Conservation (phyloP, 2,888 invertebrate genomes). For the Drosophila mettleri region DNA sequence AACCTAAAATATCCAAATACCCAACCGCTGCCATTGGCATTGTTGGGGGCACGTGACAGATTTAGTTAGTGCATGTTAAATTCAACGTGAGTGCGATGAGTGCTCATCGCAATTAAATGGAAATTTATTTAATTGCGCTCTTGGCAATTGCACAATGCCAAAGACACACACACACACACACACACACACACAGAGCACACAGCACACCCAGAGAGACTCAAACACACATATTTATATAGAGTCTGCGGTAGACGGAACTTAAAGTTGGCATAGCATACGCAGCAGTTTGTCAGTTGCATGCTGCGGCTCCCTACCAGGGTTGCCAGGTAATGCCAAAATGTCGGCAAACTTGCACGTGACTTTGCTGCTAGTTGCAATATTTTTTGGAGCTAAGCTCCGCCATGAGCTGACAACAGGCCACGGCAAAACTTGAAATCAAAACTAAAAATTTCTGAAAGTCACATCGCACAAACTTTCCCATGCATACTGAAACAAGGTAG, state of each 20-base stretch:
- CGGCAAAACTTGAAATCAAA: constrained; percentile 71
- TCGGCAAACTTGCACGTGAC: constrained; percentile 79
- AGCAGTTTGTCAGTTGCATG: constrained; percentile 40
- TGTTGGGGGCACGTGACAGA: constrained; percentile 67
- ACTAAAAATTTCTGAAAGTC: constrained; percentile 78
- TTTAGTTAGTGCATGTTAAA: constrained; percentile 51
- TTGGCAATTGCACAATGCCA: constrained; percentile 25
- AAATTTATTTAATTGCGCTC: constrained; percentile 60
- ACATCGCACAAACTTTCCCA: constrained; percentile 69
- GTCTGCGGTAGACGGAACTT: constrained; percentile 17
- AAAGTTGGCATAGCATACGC: constrained; percentile 29
- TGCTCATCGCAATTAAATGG: constrained; percentile 40
- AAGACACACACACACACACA: constrained; percentile 4
- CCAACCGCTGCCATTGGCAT: constrained; percentile 47
- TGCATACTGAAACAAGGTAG: constrained; percentile 22
- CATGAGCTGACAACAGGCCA: constrained; percentile 62
- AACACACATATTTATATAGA: no score
- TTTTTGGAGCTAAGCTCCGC: constrained; percentile 61
- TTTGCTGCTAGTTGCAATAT: constrained; percentile 73
- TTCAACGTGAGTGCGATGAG: constrained; percentile 35
- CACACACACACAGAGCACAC: neutral
- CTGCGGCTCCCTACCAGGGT: constrained; percentile 34
- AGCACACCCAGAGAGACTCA: no score
- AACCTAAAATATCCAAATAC: constrained; percentile 5
- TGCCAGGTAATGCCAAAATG: constrained; percentile 57